Conservation (phyloP, 2,888 invertebrate species). For the Mimumesa dahlbomi region DNA sequence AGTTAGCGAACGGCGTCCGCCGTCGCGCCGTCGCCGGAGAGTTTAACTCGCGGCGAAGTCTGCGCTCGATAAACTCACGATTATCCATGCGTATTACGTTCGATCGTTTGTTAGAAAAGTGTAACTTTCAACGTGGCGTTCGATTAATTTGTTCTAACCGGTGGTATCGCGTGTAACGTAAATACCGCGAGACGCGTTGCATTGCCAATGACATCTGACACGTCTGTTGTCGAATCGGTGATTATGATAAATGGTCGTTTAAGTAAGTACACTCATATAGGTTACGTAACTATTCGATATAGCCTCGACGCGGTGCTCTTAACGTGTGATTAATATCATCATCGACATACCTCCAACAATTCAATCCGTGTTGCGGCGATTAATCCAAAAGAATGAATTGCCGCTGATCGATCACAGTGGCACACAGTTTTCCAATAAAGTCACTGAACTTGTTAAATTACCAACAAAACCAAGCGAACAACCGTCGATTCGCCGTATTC, state of each 20-base stretch:
- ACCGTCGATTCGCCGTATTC: not conserved
- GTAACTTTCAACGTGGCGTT: not conserved
- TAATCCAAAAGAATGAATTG: conserved; percentile 49
- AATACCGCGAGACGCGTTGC: not conserved
- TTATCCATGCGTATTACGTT: too few species aligned
- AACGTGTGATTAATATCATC: not conserved
- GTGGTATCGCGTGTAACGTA: too few species aligned
- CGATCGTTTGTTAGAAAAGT: too few species aligned
- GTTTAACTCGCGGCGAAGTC: too few species aligned
- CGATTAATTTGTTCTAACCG: not conserved
- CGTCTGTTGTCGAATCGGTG: conserved; percentile 13
- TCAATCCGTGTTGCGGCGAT: conserved; percentile 28
- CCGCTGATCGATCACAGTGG: conserved; percentile 19
- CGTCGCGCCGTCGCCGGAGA: too few species aligned
- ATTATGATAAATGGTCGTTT: conserved; percentile 28
- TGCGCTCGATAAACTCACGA: too few species aligned
- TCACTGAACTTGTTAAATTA: conserved; percentile 36
- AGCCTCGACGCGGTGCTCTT: not conserved
- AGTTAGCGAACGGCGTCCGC: too few species aligned
- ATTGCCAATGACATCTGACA: conserved; percentile 13
- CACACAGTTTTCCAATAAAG: conserved; percentile 19
- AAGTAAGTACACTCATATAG: conserved; percentile 11
- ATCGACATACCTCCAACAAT: conserved; percentile 34
- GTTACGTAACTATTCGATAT: conserved; percentile 20
- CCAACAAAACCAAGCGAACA: too few species aligned